Conservation (phyloP, 2,113 vertebrate genomes). For the Phalacrocorax carbo region DNA sequence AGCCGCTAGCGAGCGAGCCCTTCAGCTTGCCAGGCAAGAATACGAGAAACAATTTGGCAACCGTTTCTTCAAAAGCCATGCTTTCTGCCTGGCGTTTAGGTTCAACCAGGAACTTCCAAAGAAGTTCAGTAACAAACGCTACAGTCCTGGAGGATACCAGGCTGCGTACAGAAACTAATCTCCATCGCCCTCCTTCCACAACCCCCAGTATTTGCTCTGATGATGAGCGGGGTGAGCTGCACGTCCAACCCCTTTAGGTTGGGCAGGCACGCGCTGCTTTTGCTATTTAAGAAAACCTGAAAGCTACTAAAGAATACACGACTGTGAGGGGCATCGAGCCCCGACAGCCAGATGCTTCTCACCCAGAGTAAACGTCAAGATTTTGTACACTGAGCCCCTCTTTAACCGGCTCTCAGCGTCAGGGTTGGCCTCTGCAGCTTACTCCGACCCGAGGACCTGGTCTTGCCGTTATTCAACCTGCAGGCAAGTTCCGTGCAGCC, state of each 20-base stretch:
- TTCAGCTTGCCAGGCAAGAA: not conserved
- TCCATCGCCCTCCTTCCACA: not conserved
- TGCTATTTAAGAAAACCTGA: not conserved
- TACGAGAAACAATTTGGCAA: not conserved
- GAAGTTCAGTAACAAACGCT: not conserved
- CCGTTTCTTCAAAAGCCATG: no score
- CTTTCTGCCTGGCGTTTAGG: not conserved
- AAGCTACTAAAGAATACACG: not conserved
- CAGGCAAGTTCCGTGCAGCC: accelerated
- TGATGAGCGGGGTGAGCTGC: accelerated
- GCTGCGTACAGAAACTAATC: no score
- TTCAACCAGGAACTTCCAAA: not conserved
- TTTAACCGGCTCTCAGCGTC: accelerated
- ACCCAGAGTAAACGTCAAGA: not conserved
- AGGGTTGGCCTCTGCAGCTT: not conserved
- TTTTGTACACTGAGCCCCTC: not conserved
- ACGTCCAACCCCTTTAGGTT: accelerated
- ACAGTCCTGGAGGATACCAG: no score
- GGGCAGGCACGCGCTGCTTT: not conserved
- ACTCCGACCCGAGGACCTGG: accelerated
- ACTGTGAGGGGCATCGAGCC: accelerated
- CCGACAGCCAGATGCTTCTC: not conserved
- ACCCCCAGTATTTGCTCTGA: accelerated
- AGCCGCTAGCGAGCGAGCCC: not conserved
- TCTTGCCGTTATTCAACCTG: accelerated